Conservation (phyloP, 92 coral and sea anemone species). For the Zoanthus sansibaricus region DNA sequence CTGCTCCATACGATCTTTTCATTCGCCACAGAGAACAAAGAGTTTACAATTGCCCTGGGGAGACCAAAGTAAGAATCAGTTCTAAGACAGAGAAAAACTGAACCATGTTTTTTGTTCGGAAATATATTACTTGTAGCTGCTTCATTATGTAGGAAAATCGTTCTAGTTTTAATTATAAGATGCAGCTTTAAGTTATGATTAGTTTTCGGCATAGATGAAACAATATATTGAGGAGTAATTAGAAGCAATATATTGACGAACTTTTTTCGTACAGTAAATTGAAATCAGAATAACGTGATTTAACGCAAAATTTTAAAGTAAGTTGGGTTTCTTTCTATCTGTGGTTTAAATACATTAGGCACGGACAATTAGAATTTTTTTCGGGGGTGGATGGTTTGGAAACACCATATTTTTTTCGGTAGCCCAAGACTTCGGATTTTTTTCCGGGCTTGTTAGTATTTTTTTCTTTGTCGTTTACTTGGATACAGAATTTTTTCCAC, state of each 20-base stretch:
- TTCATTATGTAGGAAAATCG: neutral
- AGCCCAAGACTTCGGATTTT: too few species aligned
- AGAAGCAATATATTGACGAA: neutral
- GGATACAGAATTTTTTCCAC: too few species aligned
- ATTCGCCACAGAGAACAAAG: slow-evolving; percentile 40
- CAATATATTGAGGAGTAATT: neutral
- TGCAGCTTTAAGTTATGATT: neutral
- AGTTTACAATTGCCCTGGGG: slow-evolving; percentile 34
- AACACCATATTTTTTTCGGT: too few species aligned
- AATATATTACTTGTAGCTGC: neutral
- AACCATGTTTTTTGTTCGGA: neutral
- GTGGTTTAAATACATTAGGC: neutral
- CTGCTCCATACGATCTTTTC: slow-evolving; percentile 24
- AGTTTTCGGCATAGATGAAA: neutral
- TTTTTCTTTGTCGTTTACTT: too few species aligned
- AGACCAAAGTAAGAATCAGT: slow-evolving; percentile 36
- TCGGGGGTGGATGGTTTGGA: too few species aligned
- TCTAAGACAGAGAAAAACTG: neutral
- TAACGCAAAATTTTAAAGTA: neutral
- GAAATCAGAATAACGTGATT: neutral
- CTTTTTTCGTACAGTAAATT: neutral
- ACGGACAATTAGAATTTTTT: too few species aligned
- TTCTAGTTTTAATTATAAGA: too few species aligned
- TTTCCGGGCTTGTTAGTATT: too few species aligned
- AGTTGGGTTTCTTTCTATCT: neutral